phyloP scores from a whole-genome alignment of 1,140 invertebrate genomes.

The Diachasmimorpha longicaudata region DNA sequence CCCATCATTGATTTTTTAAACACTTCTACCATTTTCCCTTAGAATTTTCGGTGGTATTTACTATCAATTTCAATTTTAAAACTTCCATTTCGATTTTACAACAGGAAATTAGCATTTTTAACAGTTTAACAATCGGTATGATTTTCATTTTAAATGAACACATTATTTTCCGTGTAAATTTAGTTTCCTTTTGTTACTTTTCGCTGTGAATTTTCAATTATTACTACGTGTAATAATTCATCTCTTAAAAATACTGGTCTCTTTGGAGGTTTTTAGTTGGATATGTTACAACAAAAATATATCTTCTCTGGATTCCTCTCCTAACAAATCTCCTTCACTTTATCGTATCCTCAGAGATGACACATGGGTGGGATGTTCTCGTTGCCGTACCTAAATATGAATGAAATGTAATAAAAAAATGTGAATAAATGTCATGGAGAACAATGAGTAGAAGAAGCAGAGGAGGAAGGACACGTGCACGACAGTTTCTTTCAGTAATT shows the following conservation, averaged over 20 bases:
- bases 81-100: background rate
- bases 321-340: constrained; percentile 9
- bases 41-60: no score
- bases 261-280: background rate
- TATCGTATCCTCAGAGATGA: constrained; percentile 44
- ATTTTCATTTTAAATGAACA: no score
- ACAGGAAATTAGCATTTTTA: no score
- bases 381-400: constrained; percentile 49
- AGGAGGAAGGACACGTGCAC: background rate
- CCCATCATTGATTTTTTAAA: no score
- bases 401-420: constrained; percentile 25
- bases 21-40: no score
- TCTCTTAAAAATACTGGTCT: background rate
- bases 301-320: background rate
- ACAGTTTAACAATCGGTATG: background rate
- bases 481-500: background rate
- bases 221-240: no score
- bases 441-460: background rate
- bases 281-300: constrained; percentile 13
- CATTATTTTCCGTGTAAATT: no score
- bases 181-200: no score
- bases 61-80: no score
- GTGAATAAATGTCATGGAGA: background rate
- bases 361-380: constrained; percentile 41
- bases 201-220: no score